Percentiles rank a stretch among this genome's conserved stretches.
phyloP scores from a whole-genome alignment of 2,113 vertebrate species.

The Tachycineta bicolor region DNA sequence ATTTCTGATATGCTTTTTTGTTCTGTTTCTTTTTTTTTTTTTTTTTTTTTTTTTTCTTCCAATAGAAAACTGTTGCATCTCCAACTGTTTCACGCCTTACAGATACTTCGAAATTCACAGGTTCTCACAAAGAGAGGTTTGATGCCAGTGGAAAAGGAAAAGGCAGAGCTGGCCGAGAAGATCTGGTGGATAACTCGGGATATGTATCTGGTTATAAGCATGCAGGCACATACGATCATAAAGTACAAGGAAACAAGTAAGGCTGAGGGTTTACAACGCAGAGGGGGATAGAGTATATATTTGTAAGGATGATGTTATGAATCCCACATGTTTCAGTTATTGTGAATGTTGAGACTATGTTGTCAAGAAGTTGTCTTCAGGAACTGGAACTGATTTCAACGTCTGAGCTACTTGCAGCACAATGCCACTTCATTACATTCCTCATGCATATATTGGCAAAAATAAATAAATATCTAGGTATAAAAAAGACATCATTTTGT shows the following conservation, averaged over 20 bases:
- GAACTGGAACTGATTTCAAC: constrained; percentile 69
- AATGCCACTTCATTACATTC: constrained; percentile 77
- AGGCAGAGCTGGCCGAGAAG: constrained; percentile 92
- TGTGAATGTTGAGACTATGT: constrained; percentile 56
- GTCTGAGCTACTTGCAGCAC: constrained; percentile 62
- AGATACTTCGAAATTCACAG: constrained; percentile 92
- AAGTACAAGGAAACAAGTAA: constrained; percentile 85
- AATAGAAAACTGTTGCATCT: constrained; percentile 89
- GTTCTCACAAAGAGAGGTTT: constrained; percentile 96
- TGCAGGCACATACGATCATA: constrained; percentile 92
- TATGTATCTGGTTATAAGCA: constrained; percentile 97
- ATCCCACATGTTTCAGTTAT: constrained; percentile 48
- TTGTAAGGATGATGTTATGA: constrained; percentile 42
- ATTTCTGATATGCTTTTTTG: background rate
- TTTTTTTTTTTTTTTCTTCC: background rate
- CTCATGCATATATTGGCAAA: constrained; percentile 60
- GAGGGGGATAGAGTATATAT: background rate
- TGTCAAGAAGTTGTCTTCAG: constrained; percentile 61
- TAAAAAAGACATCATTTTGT: background rate
- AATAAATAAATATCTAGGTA: constrained; percentile 5
- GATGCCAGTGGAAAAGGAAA: constrained; percentile 89
- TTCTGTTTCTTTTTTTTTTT: background rate
- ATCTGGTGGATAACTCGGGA: constrained; percentile 89
- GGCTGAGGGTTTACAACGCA: background rate
- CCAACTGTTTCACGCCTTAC: constrained; percentile 94